These are phyloP conservation scores for Peromyscus eremicus DNA, from an alignment of 2,797 vertebrate genomes.

Conservation along the genomic window DNA sequence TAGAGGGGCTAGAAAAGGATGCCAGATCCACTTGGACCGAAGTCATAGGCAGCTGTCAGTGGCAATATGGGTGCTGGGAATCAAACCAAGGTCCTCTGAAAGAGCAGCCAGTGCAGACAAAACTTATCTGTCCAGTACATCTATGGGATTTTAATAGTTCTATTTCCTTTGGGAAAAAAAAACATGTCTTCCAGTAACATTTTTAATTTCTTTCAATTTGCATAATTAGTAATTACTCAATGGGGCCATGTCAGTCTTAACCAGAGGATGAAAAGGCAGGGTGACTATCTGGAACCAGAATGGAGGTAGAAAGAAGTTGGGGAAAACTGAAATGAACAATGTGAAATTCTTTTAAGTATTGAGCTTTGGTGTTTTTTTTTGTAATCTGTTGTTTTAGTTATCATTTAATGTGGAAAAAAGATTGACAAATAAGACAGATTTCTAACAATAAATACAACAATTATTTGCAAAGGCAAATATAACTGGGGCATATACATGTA, in stretches of 20 bases:
- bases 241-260: background rate
- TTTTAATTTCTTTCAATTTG: background rate
- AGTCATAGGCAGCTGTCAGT: background rate
- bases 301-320: background rate
- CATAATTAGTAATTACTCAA: conserved; percentile 18
- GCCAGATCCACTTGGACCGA: background rate
- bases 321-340: background rate
- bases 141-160: background rate
- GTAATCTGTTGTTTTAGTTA: background rate
- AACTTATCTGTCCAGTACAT: background rate
- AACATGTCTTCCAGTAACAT: background rate
- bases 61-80: background rate
- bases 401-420: background rate
- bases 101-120: background rate
- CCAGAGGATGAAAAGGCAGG: background rate
- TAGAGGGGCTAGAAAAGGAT: background rate
- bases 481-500: background rate
- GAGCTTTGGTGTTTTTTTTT: background rate
- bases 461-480: background rate
- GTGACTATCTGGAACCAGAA: background rate
- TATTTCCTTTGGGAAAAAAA: background rate
- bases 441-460: background rate
- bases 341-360: background rate
- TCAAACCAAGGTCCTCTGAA: background rate
- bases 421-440: background rate